A percentile compares a stretch with the other conserved stretches of the same genome.
These are phyloP conservation scores for Bembecia ichneumoniformis DNA, from an alignment of 2,888 invertebrate species.

Conservation along the genomic window DNA sequence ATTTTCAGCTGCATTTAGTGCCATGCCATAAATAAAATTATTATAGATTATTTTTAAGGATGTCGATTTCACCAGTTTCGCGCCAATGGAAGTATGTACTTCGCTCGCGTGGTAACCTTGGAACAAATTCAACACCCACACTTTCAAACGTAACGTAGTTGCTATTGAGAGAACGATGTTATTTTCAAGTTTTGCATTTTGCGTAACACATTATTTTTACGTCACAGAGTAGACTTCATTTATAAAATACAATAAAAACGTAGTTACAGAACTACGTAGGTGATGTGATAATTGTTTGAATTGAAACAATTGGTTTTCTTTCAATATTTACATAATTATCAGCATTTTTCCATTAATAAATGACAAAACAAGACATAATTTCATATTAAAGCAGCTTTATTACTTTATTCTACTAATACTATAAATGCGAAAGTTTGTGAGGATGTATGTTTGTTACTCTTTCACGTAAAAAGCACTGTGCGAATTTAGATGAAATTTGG, in stretches of 20 bases:
- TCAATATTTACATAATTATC: too few species aligned
- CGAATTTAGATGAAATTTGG: too few species aligned
- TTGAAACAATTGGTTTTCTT: too few species aligned
- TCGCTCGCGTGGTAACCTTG: slow-evolving; percentile 40
- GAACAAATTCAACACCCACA: slow-evolving; percentile 42
- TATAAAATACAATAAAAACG: neutral
- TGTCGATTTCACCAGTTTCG: slow-evolving; percentile 35
- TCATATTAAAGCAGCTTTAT: too few species aligned
- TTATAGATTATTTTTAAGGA: slow-evolving; percentile 9
- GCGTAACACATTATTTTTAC: slow-evolving; percentile 23
- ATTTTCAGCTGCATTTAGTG: slow-evolving; percentile 7
- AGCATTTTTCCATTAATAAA: too few species aligned
- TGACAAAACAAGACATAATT: too few species aligned
- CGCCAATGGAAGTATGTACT: slow-evolving; percentile 33
- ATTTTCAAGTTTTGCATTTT: slow-evolving; percentile 36
- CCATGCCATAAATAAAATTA: slow-evolving; percentile 1
- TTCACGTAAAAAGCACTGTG: too few species aligned
- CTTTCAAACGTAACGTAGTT: slow-evolving; percentile 26
- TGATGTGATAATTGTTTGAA: neutral
- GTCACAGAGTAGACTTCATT: slow-evolving; percentile 9
- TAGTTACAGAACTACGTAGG: neutral
- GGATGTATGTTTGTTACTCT: too few species aligned
- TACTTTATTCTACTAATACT: too few species aligned
- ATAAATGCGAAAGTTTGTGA: too few species aligned
- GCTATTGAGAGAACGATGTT: slow-evolving; percentile 41